A percentile compares a stretch with the other conserved stretches of the same genome.
Evolutionary conservation across 2,797 vertebrate genomes (phyloP).

Genomic region (Melanotaenia trifasciata): DNA sequence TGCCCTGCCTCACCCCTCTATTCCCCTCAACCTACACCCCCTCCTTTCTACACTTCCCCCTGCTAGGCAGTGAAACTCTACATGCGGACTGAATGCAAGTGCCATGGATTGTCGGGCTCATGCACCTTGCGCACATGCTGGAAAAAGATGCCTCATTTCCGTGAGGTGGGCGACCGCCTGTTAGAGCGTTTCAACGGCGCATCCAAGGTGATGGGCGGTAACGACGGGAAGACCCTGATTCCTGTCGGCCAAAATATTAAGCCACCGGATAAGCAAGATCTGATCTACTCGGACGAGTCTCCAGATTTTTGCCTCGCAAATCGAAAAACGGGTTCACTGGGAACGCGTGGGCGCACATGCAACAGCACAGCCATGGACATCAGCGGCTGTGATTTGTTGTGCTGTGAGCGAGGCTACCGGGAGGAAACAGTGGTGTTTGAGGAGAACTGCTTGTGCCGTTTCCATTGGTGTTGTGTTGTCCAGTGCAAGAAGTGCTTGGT

Average conservation of each 20-base stretch:
- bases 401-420: constrained; percentile 92
- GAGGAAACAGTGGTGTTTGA: constrained; percentile 93
- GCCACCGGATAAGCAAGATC: constrained; percentile 93
- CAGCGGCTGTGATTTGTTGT: constrained; percentile 95
- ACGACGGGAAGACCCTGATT: constrained; percentile 95
- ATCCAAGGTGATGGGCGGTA: constrained; percentile 97
- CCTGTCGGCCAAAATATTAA: constrained; percentile 96
- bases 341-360: constrained; percentile 92
- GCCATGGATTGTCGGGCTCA: constrained; percentile 95
- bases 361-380: constrained; percentile 97
- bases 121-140: constrained; percentile 97
- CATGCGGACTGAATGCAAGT: constrained; percentile 98
- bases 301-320: constrained; percentile 97
- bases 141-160: constrained; percentile 98
- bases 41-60: not conserved
- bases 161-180: constrained; percentile 93
- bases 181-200: constrained; percentile 96
- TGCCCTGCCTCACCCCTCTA: constrained; percentile 34
- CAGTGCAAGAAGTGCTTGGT: constrained; percentile 97
- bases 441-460: constrained; percentile 97
- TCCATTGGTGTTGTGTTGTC: constrained; percentile 99
- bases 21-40: not conserved
- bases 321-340: constrained; percentile 93
- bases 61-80: constrained; percentile 94
- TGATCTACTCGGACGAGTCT: constrained; percentile 96